Conservation (phyloP, 2,797 vertebrate species). For the Mastacembelus armatus region DNA sequence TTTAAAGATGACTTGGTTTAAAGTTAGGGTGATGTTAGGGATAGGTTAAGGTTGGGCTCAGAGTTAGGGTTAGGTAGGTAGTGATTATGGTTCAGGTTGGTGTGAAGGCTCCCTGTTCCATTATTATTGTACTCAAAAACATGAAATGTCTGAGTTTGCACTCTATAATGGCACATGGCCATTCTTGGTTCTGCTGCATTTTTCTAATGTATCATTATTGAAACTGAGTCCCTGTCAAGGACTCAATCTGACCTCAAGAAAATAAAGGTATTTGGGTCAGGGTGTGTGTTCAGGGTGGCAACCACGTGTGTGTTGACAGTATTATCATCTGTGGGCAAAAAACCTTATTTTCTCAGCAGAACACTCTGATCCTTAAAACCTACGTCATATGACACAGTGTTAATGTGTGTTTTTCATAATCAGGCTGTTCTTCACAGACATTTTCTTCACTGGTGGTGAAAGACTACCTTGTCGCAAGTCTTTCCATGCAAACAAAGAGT, state of each 20-base stretch:
- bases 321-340: slow-evolving; percentile 63
- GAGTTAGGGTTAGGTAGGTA: too few species aligned
- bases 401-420: slow-evolving; percentile 27
- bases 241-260: slow-evolving; percentile 54
- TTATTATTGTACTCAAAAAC: slow-evolving; percentile 62
- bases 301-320: slow-evolving; percentile 59
- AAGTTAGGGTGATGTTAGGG: too few species aligned
- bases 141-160: slow-evolving; percentile 67
- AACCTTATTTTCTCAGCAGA: slow-evolving; percentile 74
- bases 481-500: slow-evolving; percentile 43
- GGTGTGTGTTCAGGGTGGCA: slow-evolving; percentile 40
- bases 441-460: slow-evolving; percentile 21
- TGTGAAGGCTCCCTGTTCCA: slow-evolving; percentile 51
- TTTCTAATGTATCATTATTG: slow-evolving; percentile 55
- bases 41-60: too few species aligned
- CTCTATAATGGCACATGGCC: slow-evolving; percentile 51
- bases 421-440: slow-evolving; percentile 2
- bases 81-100: too few species aligned
- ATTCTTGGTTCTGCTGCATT: slow-evolving; percentile 61
- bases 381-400: slow-evolving; percentile 20
- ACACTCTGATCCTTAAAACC: slow-evolving; percentile 54
- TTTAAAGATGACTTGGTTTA: too few species aligned
- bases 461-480: slow-evolving; percentile 34
- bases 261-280: slow-evolving; percentile 63
- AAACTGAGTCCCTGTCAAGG: slow-evolving; percentile 42